Conservation (phyloP, 2,797 vertebrate species). For the Pipistrellus pipistrellus region DNA sequence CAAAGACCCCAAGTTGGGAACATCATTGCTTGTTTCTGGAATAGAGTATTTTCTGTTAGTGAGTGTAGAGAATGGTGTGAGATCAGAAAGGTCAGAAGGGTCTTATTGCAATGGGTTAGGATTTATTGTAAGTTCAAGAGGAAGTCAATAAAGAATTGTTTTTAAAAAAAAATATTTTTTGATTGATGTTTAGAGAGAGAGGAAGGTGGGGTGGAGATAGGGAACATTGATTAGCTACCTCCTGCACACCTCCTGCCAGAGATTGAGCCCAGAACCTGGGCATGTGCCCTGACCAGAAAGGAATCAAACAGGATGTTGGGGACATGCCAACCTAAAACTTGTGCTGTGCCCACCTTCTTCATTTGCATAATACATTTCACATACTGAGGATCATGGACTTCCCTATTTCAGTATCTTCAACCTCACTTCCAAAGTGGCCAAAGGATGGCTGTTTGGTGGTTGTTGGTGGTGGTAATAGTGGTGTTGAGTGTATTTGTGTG, state of each 20-base stretch:
- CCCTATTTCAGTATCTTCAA: not conserved
- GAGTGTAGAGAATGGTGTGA: not conserved
- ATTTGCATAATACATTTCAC: not conserved
- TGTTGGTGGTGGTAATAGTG: not conserved
- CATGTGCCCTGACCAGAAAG: too few relatives aligned
- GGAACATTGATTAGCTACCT: too few relatives aligned
- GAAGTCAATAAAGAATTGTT: not conserved
- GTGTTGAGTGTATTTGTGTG: not conserved
- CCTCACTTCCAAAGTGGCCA: not conserved
- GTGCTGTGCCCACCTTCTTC: not conserved
- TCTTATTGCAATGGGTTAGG: too few relatives aligned
- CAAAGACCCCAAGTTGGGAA: not conserved
- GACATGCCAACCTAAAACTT: not conserved
- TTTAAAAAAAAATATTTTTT: too few relatives aligned
- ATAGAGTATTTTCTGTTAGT: not conserved
- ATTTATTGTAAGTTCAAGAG: not conserved
- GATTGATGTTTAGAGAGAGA: too few relatives aligned
- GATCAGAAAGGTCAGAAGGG: not conserved
- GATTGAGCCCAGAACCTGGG: too few relatives aligned
- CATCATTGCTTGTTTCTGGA: not conserved
- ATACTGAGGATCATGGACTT: not conserved
- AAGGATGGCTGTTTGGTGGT: not conserved
- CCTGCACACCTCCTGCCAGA: too few relatives aligned
- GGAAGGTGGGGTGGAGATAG: too few relatives aligned
- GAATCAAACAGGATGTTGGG: not conserved